phyloP scores from a whole-genome alignment of 2,113 vertebrate genomes.

The Perccottus glenii region DNA sequence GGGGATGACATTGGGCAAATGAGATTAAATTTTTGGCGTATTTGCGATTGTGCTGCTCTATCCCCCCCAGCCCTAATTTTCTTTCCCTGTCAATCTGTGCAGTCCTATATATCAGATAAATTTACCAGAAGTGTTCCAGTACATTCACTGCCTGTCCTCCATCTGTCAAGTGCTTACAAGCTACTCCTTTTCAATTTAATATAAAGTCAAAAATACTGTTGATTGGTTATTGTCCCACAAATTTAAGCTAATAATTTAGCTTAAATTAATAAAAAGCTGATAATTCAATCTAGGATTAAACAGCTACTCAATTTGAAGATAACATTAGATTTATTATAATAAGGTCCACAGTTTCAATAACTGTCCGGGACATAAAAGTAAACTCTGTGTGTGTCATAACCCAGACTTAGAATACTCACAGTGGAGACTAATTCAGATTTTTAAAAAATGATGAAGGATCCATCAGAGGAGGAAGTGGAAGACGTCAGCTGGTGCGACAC shows the following conservation, averaged over 20 bases:
- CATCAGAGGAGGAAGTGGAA: conserved; percentile 32
- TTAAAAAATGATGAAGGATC: conserved; percentile 27
- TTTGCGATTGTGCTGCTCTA: too few relatives aligned
- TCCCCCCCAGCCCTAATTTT: conserved; percentile 20
- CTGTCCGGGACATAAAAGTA: background rate
- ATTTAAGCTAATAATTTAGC: too few relatives aligned
- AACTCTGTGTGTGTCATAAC: background rate
- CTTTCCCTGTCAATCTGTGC: background rate
- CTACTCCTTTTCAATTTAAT: too few relatives aligned
- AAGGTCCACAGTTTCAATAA: conserved; percentile 21
- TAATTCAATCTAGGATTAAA: too few relatives aligned
- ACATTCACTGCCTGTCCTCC: too few relatives aligned
- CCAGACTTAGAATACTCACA: background rate
- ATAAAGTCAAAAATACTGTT: too few relatives aligned
- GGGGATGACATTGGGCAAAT: too few relatives aligned
- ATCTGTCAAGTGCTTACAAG: too few relatives aligned
- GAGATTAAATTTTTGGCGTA: too few relatives aligned
- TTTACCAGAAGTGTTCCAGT: background rate
- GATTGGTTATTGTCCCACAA: too few relatives aligned
- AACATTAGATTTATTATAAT: conserved; percentile 11
- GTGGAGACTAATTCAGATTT: conserved; percentile 24
- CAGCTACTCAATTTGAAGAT: background rate
- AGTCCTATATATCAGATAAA: too few relatives aligned
- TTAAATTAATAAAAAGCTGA: too few relatives aligned
- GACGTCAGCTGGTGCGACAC: conserved; percentile 27